phyloP scores from a whole-genome alignment of 2,797 vertebrate genomes.

The Fundulus diaphanus region DNA sequence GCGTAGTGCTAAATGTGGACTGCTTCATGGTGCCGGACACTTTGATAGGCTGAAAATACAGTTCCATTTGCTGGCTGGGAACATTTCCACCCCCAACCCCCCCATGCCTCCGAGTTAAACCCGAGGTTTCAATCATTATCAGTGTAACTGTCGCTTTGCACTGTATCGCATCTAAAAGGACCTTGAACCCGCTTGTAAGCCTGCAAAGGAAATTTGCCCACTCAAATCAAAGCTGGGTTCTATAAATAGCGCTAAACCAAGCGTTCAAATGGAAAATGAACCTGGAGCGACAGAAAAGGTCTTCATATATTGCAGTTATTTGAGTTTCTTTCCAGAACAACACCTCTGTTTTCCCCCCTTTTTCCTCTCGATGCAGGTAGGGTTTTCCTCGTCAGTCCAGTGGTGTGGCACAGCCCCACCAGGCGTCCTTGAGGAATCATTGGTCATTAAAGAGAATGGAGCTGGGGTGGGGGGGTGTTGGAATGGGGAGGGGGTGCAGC shows the following conservation, averaged over 20 bases:
- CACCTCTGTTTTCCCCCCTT: neutral
- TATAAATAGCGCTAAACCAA: slow-evolving; percentile 37
- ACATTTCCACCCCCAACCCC: slow-evolving; percentile 64
- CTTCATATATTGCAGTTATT: slow-evolving; percentile 43
- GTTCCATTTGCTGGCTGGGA: slow-evolving; percentile 60
- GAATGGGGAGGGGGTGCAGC: slow-evolving; percentile 8
- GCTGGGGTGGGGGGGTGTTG: slow-evolving; percentile 26
- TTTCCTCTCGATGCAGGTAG: slow-evolving; percentile 13
- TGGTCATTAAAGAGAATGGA: slow-evolving; percentile 60
- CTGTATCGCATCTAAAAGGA: slow-evolving; percentile 41
- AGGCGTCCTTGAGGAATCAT: slow-evolving; percentile 52
- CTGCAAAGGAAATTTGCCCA: slow-evolving; percentile 25
- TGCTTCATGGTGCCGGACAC: slow-evolving; percentile 51
- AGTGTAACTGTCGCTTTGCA: slow-evolving; percentile 61
- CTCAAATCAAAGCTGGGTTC: slow-evolving; percentile 38
- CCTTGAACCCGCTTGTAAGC: slow-evolving; percentile 53
- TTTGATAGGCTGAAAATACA: slow-evolving; percentile 66
- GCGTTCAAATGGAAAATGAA: slow-evolving; percentile 17
- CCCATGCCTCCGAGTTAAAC: slow-evolving; percentile 49
- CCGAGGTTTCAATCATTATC: slow-evolving; percentile 55
- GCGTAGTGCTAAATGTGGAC: slow-evolving; percentile 52
- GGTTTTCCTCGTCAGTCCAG: slow-evolving; percentile 26
- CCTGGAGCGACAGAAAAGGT: slow-evolving; percentile 37
- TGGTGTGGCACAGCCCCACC: slow-evolving; percentile 35
- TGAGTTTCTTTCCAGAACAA: slow-evolving; percentile 18